Percentiles rank a stretch among this genome's conserved stretches.
phyloP scores from a whole-genome alignment of 1,140 invertebrate species.

The Euborellia annulipes region DNA sequence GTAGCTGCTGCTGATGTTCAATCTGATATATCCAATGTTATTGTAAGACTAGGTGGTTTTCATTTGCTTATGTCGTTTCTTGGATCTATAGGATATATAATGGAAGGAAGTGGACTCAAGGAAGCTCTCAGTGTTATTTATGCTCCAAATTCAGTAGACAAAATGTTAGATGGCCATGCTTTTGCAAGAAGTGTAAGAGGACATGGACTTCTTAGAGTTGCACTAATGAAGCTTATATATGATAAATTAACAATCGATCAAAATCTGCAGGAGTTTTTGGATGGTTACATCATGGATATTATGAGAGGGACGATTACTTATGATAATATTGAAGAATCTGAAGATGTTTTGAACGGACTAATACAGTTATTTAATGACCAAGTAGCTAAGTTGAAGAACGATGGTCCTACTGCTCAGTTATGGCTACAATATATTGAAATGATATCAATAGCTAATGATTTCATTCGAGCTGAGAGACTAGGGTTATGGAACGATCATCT shows the following conservation, averaged over 20 bases:
- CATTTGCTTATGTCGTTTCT: conserved; percentile 27
- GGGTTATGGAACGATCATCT: too few species aligned
- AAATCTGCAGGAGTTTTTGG: background rate
- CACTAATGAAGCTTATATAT: conserved; percentile 20
- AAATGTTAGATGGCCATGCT: conserved; percentile 24
- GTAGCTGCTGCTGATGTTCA: conserved; percentile 11
- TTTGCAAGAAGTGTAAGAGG: conserved; percentile 23
- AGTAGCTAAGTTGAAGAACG: too few species aligned
- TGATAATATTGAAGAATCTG: background rate
- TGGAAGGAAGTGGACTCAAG: conserved; percentile 26
- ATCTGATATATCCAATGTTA: conserved; percentile 10
- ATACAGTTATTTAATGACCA: too few species aligned
- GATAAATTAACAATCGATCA: background rate
- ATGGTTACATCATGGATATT: background rate
- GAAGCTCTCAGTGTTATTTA: conserved; percentile 21
- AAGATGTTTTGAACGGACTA: background rate
- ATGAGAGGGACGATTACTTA: background rate
- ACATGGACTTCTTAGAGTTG: conserved; percentile 22
- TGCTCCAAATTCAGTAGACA: conserved; percentile 22
- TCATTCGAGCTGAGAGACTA: too few species aligned
- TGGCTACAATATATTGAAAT: too few species aligned
- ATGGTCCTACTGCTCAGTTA: too few species aligned
- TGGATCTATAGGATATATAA: conserved; percentile 26
- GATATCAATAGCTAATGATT: too few species aligned
- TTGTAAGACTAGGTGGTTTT: conserved; percentile 19